phyloP scores from a whole-genome alignment of 2,888 invertebrate species.

The Gari tellinella region DNA sequence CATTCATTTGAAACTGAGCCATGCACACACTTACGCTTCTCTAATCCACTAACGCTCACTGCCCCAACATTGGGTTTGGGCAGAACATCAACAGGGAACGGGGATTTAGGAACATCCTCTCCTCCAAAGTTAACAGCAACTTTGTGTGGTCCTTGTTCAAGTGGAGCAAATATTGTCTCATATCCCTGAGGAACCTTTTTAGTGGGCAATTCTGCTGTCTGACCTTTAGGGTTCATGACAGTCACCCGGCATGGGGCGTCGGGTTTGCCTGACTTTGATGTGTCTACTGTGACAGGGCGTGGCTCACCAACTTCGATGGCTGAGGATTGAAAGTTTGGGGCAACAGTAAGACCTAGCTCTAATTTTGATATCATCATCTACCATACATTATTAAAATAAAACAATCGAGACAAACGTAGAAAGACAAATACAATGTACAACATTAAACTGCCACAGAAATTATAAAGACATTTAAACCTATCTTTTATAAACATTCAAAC shows the following conservation, averaged over 20 bases:
- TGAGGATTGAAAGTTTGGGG: conserved; percentile 18
- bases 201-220: conserved; percentile 90
- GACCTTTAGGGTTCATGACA: conserved; percentile 79
- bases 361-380: too few species aligned
- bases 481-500: too few species aligned
- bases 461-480: too few species aligned
- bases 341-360: too few species aligned
- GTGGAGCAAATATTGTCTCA: conserved; percentile 82
- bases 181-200: conserved; percentile 91
- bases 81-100: conserved; percentile 75
- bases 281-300: conserved; percentile 56
- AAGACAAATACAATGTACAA: too few species aligned
- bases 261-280: conserved; percentile 62
- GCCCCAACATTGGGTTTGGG: conserved; percentile 87
- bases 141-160: conserved; percentile 82
- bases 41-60: conserved; percentile 88
- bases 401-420: too few species aligned
- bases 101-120: conserved; percentile 81
- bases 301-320: conserved; percentile 64
- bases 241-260: conserved; percentile 65
- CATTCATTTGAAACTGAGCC: conserved; percentile 41
- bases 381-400: too few species aligned
- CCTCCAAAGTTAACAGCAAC: conserved; percentile 83
- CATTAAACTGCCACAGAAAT: too few species aligned
- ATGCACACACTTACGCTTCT: conserved; percentile 90